Evolutionary conservation across 2,113 vertebrate species (phyloP), one percentile per base, ranked within the genome.

Genomic region (Montifringilla adamsi): DNA sequence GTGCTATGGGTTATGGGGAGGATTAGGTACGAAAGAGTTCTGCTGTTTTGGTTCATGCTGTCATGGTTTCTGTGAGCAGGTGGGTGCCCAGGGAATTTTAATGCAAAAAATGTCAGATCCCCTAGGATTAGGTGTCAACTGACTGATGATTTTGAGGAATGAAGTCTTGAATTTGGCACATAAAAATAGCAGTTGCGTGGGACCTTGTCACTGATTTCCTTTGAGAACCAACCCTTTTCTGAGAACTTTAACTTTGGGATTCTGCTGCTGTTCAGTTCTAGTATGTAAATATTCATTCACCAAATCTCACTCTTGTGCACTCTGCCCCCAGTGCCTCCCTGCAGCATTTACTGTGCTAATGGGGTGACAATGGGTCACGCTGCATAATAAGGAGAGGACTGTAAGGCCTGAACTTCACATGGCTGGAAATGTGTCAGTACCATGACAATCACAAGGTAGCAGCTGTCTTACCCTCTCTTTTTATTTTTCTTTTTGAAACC

Each of bases 381-480:
- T 52, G 44, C 12, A 7, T 50, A 63, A 70, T 3, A 27, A 43
- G 75, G n/a, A 63, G 50, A 83, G 59, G 22, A 70, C 60, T 8
- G 31, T 15, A 27, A 86, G 56, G 52, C 39, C 82, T 75, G 26
- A 87, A 64, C 87, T 84, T 63, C 79, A 80, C 63, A n/a, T n/a
- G 66, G 70, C n/a, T 90, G 37, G 30, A 89, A 83, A 84, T 44
- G n/a, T 83, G 63, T 96, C 95, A 95, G 46, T 60, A 55, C 91
- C 56, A 18, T 83, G 90, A 79, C 73, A 93, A 82, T 84, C 96
- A 76, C 85, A 24, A 64, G 86, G 87, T 75, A 95, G 78, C 96
- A 97, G 95, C 96, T 98, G 95, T 89, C 96, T 88, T 93, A 90
- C 85, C 89, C 95, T 39, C n/a, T 87, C 56, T 86, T 89, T 75